phyloP scores from a whole-genome alignment of 2,113 vertebrate genomes.

The Paradoxurus hermaphroditus region DNA sequence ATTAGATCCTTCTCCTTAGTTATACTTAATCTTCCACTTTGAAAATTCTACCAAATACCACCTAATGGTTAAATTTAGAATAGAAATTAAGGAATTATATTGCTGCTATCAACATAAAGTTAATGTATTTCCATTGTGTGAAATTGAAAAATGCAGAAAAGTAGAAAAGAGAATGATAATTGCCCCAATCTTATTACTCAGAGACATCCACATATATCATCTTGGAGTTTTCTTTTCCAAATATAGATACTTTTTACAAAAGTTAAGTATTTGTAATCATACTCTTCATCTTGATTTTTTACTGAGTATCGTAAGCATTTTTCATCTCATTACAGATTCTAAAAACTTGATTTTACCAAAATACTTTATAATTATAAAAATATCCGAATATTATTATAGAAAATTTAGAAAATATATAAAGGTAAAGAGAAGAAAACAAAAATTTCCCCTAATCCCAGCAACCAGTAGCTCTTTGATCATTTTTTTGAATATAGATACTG shows the following conservation, averaged over 20 bases:
- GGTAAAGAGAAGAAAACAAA: not conserved
- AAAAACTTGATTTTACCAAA: not conserved
- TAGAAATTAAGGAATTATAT: slow-evolving; percentile 9
- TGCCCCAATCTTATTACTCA: not conserved
- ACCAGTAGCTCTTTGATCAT: not conserved
- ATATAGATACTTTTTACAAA: not conserved
- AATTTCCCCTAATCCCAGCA: not conserved
- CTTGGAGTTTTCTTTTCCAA: slow-evolving; percentile 8
- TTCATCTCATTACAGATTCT: not conserved
- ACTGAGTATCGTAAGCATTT: not conserved
- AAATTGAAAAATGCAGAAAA: slow-evolving; percentile 30
- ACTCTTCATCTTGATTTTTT: not conserved
- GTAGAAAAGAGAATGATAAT: not conserved
- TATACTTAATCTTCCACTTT: slow-evolving; percentile 33
- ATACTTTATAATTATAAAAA: slow-evolving; percentile 14
- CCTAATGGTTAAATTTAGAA: not conserved
- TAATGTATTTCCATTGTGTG: slow-evolving; percentile 19
- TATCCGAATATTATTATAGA: not conserved
- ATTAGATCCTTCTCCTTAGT: slow-evolving; percentile 6
- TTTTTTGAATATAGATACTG: not conserved
- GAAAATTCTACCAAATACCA: slow-evolving; percentile 10
- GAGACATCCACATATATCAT: not conserved
- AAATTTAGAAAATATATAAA: not conserved
- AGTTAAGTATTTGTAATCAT: not conserved
- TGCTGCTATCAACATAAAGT: slow-evolving; percentile 1